A percentile compares a stretch with the other conserved stretches of the same genome.
Conservation (phyloP, 2,888 invertebrate genomes). For the Stegana nigrithorax region DNA sequence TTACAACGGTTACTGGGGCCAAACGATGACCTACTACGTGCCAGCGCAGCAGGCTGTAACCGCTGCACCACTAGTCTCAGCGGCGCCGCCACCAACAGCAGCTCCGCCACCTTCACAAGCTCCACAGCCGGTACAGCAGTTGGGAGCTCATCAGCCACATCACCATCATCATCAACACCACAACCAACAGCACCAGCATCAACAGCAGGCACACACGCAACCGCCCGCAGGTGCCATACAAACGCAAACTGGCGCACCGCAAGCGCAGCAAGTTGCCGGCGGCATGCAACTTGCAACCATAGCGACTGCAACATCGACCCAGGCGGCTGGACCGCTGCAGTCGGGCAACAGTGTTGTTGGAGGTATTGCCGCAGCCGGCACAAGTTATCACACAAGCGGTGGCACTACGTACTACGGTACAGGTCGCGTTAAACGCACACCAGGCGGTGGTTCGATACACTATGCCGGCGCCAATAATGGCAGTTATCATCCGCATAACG, state of each 20-base stretch:
- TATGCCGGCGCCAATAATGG: slow-evolving; percentile 43
- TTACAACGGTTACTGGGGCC: slow-evolving; percentile 67
- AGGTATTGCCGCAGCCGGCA: background rate
- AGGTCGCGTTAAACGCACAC: slow-evolving; percentile 62
- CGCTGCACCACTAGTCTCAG: slow-evolving; percentile 56
- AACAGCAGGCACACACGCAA: slow-evolving; percentile 15
- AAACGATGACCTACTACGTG: slow-evolving; percentile 68
- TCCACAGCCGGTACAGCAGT: slow-evolving; percentile 28
- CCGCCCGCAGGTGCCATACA: background rate
- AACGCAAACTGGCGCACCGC: slow-evolving; percentile 21
- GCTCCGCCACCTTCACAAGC: slow-evolving; percentile 35
- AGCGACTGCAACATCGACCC: slow-evolving; percentile 43
- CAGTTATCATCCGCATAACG: background rate
- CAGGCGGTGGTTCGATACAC: slow-evolving; percentile 51
- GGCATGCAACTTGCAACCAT: slow-evolving; percentile 45
- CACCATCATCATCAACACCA: slow-evolving; percentile 26
- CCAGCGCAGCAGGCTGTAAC: slow-evolving; percentile 64
- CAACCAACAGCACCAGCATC: slow-evolving; percentile 23
- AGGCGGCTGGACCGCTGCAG: slow-evolving; percentile 61
- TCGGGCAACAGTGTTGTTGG: slow-evolving; percentile 34
- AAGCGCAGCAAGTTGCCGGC: slow-evolving; percentile 44
- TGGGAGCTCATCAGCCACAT: slow-evolving; percentile 27
- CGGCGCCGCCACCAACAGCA: slow-evolving; percentile 42
- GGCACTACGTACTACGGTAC: slow-evolving; percentile 42
- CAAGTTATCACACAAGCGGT: slow-evolving; percentile 4